Evolutionary conservation across 2,797 vertebrate genomes (phyloP), one percentile per base, ranked within the genome.

Genomic region (Parauchenoglanis ngamensis): DNA sequence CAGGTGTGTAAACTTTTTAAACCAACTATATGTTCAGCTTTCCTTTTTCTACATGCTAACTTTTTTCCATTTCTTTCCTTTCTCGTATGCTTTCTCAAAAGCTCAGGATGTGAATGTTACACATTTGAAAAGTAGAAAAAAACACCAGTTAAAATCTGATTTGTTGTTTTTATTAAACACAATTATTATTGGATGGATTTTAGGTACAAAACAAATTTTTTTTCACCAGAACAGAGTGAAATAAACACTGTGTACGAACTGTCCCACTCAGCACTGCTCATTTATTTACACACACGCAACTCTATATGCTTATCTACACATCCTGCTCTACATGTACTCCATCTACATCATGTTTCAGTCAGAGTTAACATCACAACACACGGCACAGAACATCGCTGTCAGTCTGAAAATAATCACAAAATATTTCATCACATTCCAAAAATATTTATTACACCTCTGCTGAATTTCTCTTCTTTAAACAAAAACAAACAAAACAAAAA

Each of bases 141-240:
- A 7, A 7, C 23, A 12, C 5, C 13, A n/a, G 73, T 49, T 3
- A 3, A 76, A 17, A 52, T 76, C 46, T 7, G 40, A n/a, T 54
- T 77, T 10, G 44, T 25, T 13, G 75, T 86, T 88, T 89, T 91
- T 89, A 91, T 90, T 90, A 90, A 93, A 87, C 90, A 92, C 91
- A 92, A 86, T 90, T 86, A 91, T 89, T 75, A 91, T 89, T 88
- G 79, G 91, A 94, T 91, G 93, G 87, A 90, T 92, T 68, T 86
- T 44, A 86, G 56, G 85, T 79, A 63, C 84, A 85, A 85, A 85
- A 63, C 57, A 94, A 94, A 90, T 1, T 2, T 49, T 46, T 46
- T 73, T 73, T 46, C 21, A 73, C 40, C 70, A 76, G 25, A 76
- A 52, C 46, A 76, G 72, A 75, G 46, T 76, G 25, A 76, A 54